Conservation (phyloP, 1,140 invertebrate species). For the Rhynchophorus ferrugineus region DNA sequence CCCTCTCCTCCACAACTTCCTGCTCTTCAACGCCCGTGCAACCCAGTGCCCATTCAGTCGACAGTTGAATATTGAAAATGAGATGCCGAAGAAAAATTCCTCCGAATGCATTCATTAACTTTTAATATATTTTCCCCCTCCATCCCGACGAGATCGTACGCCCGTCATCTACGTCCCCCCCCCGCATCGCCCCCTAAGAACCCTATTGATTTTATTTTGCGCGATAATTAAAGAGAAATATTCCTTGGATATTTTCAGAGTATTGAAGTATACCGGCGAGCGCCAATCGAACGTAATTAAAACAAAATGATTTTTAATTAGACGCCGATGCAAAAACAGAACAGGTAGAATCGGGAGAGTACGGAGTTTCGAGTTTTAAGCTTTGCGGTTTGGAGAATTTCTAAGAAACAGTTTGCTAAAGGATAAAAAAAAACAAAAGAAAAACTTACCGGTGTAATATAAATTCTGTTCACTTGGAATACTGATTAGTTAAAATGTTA, state of each 20-base stretch:
- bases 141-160: no score
- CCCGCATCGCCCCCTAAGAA: background rate
- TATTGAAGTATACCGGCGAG: background rate
- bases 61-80: background rate
- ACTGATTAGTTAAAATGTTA: no score
- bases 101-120: background rate
- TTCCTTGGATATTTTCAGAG: background rate
- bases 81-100: background rate
- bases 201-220: conserved; percentile 5
- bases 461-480: no score
- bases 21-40: background rate
- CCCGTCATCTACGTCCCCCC: background rate
- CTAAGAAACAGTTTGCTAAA: background rate
- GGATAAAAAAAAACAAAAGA: background rate
- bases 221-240: conserved; percentile 2
- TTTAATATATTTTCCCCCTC: background rate
- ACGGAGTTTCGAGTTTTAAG: background rate
- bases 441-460: no score
- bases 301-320: conserved; percentile 3
- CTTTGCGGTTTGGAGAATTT: background rate
- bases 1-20: no score
- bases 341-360: background rate
- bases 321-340: background rate
- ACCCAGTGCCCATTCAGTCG: background rate
- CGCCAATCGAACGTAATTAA: conserved; percentile 2